Conservation (phyloP, 2,888 invertebrate genomes). For the Diogma glabrata region DNA sequence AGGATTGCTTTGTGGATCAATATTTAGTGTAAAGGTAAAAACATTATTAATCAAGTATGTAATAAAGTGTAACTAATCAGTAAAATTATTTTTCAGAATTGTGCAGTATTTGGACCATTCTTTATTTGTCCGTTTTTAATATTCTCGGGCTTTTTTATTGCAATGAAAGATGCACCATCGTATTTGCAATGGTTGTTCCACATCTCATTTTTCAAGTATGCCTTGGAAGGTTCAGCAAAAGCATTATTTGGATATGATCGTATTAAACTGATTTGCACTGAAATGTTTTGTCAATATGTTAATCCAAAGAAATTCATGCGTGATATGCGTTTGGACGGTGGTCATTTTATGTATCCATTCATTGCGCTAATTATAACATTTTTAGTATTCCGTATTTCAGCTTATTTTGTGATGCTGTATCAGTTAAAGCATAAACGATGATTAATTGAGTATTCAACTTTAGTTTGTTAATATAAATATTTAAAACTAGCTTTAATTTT, state of each 20-base stretch:
- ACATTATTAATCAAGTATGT: no score
- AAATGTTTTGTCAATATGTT: slow-evolving; percentile 62
- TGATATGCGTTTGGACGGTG: slow-evolving; percentile 56
- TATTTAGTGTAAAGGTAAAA: slow-evolving; percentile 61
- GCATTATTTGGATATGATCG: slow-evolving; percentile 75
- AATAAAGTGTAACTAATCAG: no score
- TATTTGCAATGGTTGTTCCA: slow-evolving; percentile 78
- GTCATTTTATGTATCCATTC: slow-evolving; percentile 53
- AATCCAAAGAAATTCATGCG: slow-evolving; percentile 61
- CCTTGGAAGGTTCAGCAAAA: slow-evolving; percentile 69
- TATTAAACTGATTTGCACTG: slow-evolving; percentile 58
- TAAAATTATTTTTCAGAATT: slow-evolving; percentile 53
- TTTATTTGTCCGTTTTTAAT: slow-evolving; percentile 76
- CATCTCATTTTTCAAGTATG: slow-evolving; percentile 78
- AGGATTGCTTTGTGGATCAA: slow-evolving; percentile 75
- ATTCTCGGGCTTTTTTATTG: slow-evolving; percentile 89
- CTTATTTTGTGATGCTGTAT: slow-evolving; percentile 56
- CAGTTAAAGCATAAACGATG: slow-evolving; percentile 44
- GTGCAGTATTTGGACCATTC: slow-evolving; percentile 81
- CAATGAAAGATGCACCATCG: slow-evolving; percentile 64
- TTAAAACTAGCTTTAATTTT: no score
- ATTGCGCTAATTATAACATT: slow-evolving; percentile 52
- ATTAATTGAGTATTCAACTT: no score
- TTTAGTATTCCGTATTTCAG: slow-evolving; percentile 46
- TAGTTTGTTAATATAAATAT: no score